Conservation (phyloP, 2,113 vertebrate species). For the Solea solea region DNA sequence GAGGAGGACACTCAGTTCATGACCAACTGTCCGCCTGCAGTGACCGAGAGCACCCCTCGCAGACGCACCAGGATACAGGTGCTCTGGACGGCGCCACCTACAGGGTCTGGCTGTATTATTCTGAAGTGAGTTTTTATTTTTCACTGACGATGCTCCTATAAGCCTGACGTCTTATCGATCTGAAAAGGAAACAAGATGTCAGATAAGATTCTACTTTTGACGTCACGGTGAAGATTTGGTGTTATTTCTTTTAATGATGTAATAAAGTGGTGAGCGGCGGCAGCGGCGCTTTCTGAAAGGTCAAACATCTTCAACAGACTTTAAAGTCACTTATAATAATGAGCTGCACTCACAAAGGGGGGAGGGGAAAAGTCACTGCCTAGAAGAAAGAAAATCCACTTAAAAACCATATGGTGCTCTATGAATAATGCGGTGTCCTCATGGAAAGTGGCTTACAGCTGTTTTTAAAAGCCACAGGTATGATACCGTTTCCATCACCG, state of each 20-base stretch:
- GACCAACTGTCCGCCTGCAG: conserved; percentile 93
- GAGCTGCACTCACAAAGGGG: background rate
- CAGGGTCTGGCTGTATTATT: conserved; percentile 90
- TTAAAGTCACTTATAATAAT: background rate
- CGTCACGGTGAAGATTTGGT: background rate
- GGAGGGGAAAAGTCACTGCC: background rate
- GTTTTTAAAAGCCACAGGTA: background rate
- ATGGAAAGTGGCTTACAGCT: background rate
- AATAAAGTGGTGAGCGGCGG: no score
- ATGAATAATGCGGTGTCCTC: background rate
- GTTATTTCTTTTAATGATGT: background rate
- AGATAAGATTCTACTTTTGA: no score
- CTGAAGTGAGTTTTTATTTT: conserved; percentile 85
- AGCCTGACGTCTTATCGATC: no score
- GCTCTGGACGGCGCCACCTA: conserved; percentile 91
- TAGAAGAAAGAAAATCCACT: conserved; percentile 1
- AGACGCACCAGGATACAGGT: conserved; percentile 93
- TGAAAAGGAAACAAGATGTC: no score
- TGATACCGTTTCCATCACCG: background rate
- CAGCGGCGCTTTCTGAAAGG: background rate
- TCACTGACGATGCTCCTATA: background rate
- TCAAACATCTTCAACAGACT: background rate
- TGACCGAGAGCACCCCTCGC: conserved; percentile 93
- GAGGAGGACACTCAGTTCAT: conserved; percentile 96
- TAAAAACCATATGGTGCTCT: conserved; percentile 4